These are phyloP conservation scores for Silvanus unidentatus DNA, from an alignment of 2,888 invertebrate species.

Conservation along the genomic window DNA sequence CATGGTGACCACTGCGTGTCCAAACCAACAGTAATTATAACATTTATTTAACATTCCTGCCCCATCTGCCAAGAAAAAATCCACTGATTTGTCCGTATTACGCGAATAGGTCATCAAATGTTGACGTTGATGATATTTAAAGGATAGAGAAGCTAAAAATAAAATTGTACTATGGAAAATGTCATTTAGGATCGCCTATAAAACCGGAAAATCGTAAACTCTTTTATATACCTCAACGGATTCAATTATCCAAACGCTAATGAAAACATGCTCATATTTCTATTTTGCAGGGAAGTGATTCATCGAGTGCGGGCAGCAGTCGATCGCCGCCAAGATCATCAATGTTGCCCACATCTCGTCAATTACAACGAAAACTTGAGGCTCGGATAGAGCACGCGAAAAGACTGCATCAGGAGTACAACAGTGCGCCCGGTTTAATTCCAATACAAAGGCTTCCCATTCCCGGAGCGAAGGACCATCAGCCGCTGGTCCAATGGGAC, in stretches of 20 bases:
- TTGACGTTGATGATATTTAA: no score
- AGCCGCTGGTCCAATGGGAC: slow-evolving; percentile 56
- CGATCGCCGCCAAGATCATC: slow-evolving; percentile 35
- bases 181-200: no score
- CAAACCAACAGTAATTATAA: slow-evolving; percentile 29
- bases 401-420: slow-evolving; percentile 46
- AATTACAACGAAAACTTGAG: slow-evolving; percentile 43
- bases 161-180: no score
- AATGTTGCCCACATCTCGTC: slow-evolving; percentile 33
- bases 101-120: no score
- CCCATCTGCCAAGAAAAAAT: no score
- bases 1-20: slow-evolving; percentile 39
- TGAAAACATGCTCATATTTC: not conserved
- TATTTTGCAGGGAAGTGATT: slow-evolving; percentile 37
- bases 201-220: no score
- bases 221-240: not conserved
- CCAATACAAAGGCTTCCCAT: slow-evolving; percentile 50
- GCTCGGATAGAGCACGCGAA: slow-evolving; percentile 46
- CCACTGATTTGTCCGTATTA: no score
- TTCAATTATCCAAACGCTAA: not conserved
- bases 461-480: slow-evolving; percentile 49
- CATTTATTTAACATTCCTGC: not conserved
- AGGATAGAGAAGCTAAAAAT: no score
- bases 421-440: slow-evolving; percentile 43
- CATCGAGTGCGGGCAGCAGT: slow-evolving; percentile 42